A percentile compares a stretch with the other conserved stretches of the same genome.
Evolutionary conservation across 2,113 vertebrate species (phyloP).

Genomic region (Todiramphus chloris): DNA sequence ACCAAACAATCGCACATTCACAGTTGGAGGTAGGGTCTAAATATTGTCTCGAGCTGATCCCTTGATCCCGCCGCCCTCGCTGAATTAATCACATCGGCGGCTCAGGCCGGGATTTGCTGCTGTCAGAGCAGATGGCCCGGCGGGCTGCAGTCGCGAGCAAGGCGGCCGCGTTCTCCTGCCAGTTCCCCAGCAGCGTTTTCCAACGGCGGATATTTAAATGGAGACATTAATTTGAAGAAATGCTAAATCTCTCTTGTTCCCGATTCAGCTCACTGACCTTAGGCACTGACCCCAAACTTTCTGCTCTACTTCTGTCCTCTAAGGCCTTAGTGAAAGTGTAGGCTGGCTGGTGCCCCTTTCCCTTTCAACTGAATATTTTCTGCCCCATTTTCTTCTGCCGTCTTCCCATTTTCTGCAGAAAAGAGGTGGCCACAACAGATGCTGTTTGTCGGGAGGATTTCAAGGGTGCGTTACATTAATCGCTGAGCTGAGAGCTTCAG

Average conservation of each 20-base stretch:
- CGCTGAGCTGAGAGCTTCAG: neutral
- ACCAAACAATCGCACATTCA: slow-evolving; percentile 30
- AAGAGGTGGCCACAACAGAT: neutral
- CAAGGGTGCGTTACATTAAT: neutral
- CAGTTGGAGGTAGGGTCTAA: slow-evolving; percentile 37
- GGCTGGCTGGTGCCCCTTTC: neutral
- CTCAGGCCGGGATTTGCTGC: slow-evolving; percentile 54
- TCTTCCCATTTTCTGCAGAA: neutral
- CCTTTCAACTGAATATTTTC: neutral
- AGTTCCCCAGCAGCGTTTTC: neutral
- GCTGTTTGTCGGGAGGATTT: neutral
- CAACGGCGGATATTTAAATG: neutral
- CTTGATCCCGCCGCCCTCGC: neutral
- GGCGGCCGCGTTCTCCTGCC: neutral
- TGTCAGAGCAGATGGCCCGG: slow-evolving; percentile 47
- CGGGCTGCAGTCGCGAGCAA: neutral
- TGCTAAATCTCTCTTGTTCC: neutral
- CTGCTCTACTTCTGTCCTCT: neutral
- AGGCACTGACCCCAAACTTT: neutral
- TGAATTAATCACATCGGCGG: slow-evolving; percentile 25
- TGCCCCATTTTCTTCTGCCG: slow-evolving; percentile 11
- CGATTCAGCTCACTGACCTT: neutral
- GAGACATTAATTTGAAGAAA: neutral
- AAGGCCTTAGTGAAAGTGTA: neutral
- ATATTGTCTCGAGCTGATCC: slow-evolving; percentile 44